phyloP scores from a whole-genome alignment of 2,888 invertebrate species.

The Boloria selene region DNA sequence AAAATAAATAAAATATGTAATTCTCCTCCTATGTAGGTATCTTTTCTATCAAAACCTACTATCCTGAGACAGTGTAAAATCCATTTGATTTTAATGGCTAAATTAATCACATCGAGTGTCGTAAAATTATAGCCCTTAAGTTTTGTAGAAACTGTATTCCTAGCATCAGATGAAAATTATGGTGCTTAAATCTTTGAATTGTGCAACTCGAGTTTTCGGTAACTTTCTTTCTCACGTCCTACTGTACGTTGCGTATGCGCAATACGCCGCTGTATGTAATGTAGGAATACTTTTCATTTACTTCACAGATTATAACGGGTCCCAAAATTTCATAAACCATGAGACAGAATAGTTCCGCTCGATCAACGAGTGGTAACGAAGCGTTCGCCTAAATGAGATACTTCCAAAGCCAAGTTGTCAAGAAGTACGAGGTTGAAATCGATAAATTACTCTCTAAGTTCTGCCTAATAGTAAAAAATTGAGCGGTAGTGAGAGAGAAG shows the following conservation, averaged over 20 bases:
- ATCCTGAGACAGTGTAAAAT: slow-evolving; percentile 30
- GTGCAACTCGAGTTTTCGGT: slow-evolving; percentile 70
- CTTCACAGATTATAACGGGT: slow-evolving; percentile 45
- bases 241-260: slow-evolving; percentile 28
- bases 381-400: slow-evolving; percentile 69
- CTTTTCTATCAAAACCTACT: slow-evolving; percentile 37
- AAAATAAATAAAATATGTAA: slow-evolving; percentile 37
- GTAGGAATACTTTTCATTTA: slow-evolving; percentile 38
- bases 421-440: slow-evolving; percentile 44
- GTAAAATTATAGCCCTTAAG: slow-evolving; percentile 33
- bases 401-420: slow-evolving; percentile 52
- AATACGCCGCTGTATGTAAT: slow-evolving; percentile 14
- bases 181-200: slow-evolving; percentile 54
- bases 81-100: slow-evolving; percentile 24
- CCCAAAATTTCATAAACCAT: slow-evolving; percentile 64
- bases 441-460: slow-evolving; percentile 17
- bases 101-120: slow-evolving; percentile 23
- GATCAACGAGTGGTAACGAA: slow-evolving; percentile 69
- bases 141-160: slow-evolving; percentile 37
- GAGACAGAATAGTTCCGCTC: slow-evolving; percentile 71
- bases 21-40: slow-evolving; percentile 16
- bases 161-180: slow-evolving; percentile 44
- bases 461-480: slow-evolving; percentile 25
- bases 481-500: slow-evolving; percentile 28
- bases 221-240: slow-evolving; percentile 58